Evolutionary conservation across 2,888 invertebrate species (phyloP), one percentile per base, ranked within the genome.

Genomic region (Ceramica pisi): DNA sequence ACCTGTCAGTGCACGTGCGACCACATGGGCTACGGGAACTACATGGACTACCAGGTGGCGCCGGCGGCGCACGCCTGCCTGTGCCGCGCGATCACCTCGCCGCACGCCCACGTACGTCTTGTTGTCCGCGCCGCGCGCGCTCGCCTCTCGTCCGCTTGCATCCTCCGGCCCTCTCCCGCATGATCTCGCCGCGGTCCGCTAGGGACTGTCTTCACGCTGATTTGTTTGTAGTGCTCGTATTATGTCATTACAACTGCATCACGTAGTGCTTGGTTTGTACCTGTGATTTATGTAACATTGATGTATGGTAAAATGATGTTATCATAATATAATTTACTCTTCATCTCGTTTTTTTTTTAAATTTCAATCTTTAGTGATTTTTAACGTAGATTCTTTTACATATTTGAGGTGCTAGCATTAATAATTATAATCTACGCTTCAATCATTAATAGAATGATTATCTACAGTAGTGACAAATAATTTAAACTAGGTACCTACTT

Each of bases 21-120:
- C 96, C 98, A 98, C 97, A 98, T 98, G 98, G 98, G 98, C 92
- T 98, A 98, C 96, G 98, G 98, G 89, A 98, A 98, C 96, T 98
- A 97, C 94, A 97, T 98, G 97, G 98, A 98, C 96, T 98, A 98
- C 96, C 98, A 98, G 97, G 98, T 98, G 94, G 93, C 94, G 87
- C 94, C 95, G 88, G 93, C 92, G 83, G 94, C 94, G 85, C 95
- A 95, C 91, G 94, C 94, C 90, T 95, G 95, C 90, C 91, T 95
- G 85, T 95, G 95, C 91, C 95, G 95, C 90, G 95, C 95, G 86
- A 93, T 95, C 93, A 95, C 95, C 89, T 95, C 95, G 87, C 95
- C 95, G 90, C 95, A 95, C 93, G 95, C 95, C 90, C 95, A 95
- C 94, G 95, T 95, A 95, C 90, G 95, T 95, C 89, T 74, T 83